Evolutionary conservation across 2,113 vertebrate genomes (phyloP), one percentile per base, ranked within the genome.

Genomic region (Phrynosoma blainvillii): DNA sequence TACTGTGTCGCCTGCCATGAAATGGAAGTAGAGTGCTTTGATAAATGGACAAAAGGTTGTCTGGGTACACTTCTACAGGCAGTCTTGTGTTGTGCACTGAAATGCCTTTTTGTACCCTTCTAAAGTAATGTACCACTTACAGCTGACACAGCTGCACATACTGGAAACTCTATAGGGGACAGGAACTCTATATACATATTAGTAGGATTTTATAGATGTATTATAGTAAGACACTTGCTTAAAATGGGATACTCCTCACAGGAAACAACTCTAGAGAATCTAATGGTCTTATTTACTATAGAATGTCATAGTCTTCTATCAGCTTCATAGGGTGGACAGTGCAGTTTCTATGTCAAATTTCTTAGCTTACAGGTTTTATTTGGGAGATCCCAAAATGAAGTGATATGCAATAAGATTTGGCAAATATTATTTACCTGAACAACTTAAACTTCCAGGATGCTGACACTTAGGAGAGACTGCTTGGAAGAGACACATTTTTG

Each of bases 31-130:
- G 87, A 93, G 82, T 56, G 84, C 79, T 95, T 92, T 95, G 95
- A 96, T 94, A 95, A 95, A 94, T 94, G 92, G 92, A 62, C 79
- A 89, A 91, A 90, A 95, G 95, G 93, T 94, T 93, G 93, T 96
- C 94, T 95, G 95, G 92, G 93, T 94, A 93, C 89, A 90, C 89
- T 94, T 94, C 91, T 78, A 73, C 80, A 78, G 76, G 84, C 54
- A 42, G 88, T 0, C 82, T 88, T 27, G 70, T 85, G 89, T 92
- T 91, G 91, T 92, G 74, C 84, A 84, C 85, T 87, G 92, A 92
- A 92, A 93, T 91, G 91, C 80, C 90, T 40, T 47, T 85, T 86
- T 93, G 89, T 84, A 80, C 88, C 52, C 87, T 79, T 79, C 75
- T 83, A 84, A 78, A 88, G 73, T 52, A 80, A 74, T 80, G 52